These are phyloP conservation scores for Dyspetes luteomarginatus DNA, from an alignment of 2,888 invertebrate species.

Conservation along the genomic window DNA sequence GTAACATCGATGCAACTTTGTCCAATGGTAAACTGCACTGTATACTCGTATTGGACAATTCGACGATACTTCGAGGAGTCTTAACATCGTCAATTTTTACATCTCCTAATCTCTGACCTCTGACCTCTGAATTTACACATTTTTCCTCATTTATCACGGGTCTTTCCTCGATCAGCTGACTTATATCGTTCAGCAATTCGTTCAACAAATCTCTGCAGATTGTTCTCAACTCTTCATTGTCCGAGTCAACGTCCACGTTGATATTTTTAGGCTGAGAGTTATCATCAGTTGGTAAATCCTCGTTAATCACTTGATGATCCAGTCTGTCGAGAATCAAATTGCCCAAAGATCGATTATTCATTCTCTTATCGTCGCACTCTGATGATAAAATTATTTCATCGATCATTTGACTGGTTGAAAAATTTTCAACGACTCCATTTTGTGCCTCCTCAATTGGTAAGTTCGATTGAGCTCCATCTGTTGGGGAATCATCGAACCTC, in stretches of 20 bases:
- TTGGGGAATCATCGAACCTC: conserved; percentile 2
- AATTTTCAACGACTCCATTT: conserved; percentile 16
- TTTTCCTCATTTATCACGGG: conserved; percentile 10
- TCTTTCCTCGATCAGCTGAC: conserved; percentile 71
- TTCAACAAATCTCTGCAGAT: conserved; percentile 77
- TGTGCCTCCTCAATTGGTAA: background rate
- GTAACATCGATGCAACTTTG: conserved; percentile 79
- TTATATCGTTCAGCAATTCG: conserved; percentile 76
- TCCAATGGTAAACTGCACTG: conserved; percentile 81
- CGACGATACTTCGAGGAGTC: background rate
- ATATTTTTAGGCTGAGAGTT: background rate
- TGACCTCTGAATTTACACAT: background rate
- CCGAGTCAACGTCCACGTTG: background rate
- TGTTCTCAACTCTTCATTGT: conserved; percentile 70
- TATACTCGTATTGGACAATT: conserved; percentile 71
- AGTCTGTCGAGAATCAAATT: conserved; percentile 76
- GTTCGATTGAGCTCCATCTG: conserved; percentile 48
- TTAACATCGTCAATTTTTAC: conserved; percentile 29
- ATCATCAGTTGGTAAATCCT: background rate
- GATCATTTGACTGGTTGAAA: background rate
- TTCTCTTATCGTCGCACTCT: conserved; percentile 49
- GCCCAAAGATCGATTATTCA: conserved; percentile 68
- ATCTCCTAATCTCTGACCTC: too few species aligned
- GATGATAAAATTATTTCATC: background rate
- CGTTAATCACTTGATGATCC: conserved; percentile 69